Base-by-base conservation (phyloP, 2,888 invertebrate species). In the Cetonia aurata region DNA sequence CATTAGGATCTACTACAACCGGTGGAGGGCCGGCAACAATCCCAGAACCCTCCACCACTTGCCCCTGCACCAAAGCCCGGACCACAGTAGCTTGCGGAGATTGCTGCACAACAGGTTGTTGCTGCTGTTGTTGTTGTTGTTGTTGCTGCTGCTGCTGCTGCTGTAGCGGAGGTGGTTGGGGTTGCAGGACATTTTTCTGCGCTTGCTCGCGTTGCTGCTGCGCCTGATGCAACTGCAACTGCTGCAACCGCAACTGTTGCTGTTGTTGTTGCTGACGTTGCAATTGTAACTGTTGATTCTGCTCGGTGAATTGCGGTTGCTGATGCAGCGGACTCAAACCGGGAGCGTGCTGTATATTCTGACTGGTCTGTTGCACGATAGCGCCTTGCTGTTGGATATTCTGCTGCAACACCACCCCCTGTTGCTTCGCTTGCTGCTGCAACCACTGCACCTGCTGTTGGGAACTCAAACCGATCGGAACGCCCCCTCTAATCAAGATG, bases 211-310 rank as follows among this genome's bases (percentile, higher is more conserved):
- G 80, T 75, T 88, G 88, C 76, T 87, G 88, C 74, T 88, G 90
- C n/a, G n/a, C n/a, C 77, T 90, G 89, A 8, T 62, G 62, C 15
- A 88, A 70, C 88, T 89, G 90, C 72, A 90, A 83, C 79, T 90
- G 90, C 77, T 90, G 89, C 75, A 90, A 86, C 79, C 90, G 87
- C 80, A 88, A 88, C 79, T 90, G 87, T 79, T 88, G 88, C 79
- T 89, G 90, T 31, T 70, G 90, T 31, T 70, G 70, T 1, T 89
- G 87, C 80, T 25, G 25, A 25, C 89, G 86, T 79, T 89, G 79
- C 79, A 89, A 85, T 78, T 83, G 82, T 12, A 81, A 78, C 72
- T 81, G 78, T 70, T 80, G 81, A 55, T 76, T 79, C 72, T 80
- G 81, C 37, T 82, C 80, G 33, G 71, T 59, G 66, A 79, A 77